Base-by-base conservation (phyloP, 2,797 vertebrate genomes). In the Lagodon rhomboides region DNA sequence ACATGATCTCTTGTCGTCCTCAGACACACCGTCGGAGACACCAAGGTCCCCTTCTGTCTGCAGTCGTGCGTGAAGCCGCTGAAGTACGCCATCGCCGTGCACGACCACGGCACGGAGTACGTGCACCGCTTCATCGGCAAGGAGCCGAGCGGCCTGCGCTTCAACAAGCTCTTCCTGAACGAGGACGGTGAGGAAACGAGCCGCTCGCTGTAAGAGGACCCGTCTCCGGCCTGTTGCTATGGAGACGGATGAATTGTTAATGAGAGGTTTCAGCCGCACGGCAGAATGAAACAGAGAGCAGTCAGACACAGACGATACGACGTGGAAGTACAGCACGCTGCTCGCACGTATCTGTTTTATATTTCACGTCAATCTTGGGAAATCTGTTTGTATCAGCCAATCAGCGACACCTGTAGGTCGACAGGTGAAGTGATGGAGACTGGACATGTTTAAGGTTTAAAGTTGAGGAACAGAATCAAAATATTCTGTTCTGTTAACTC, bases 41-140 rank as follows among this genome's bases (percentile, higher is more conserved):
- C 98, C 90, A 99, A 99, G 95, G 97, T 99, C 50, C 98, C 98
- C 0, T 99, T 99, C 94, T 99, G 98, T 82, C 96, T 99, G 67
- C 98, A 99, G 93, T 99, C 98, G 1, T 99, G 98, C 1, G 98
- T 99, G 18, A 99, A 99, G 89, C 98, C 98, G 43, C 93, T 99
- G 92, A 99, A 99, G 82, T 99, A 99, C 0, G 97, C 98, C 60
- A 95, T 99, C 85, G 96, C 98, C 30, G 97, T 99, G 23, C 97
- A 99, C 72, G 97, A 99, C 77, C 97, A 99, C 77, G 97, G 98
- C 91, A 99, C 97, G 0, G 98, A 99, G 62, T 99, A 98, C 0
- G 98, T 99, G 27, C 98, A 99, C 95, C 96, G 97, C 92, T 99
- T 99, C 41, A 98, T 99, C 60, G 98, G 98, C 54, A 99, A 99